These are phyloP conservation scores for Berghia stephanieae DNA, from an alignment of 1,140 invertebrate genomes.

Conservation along the genomic window DNA sequence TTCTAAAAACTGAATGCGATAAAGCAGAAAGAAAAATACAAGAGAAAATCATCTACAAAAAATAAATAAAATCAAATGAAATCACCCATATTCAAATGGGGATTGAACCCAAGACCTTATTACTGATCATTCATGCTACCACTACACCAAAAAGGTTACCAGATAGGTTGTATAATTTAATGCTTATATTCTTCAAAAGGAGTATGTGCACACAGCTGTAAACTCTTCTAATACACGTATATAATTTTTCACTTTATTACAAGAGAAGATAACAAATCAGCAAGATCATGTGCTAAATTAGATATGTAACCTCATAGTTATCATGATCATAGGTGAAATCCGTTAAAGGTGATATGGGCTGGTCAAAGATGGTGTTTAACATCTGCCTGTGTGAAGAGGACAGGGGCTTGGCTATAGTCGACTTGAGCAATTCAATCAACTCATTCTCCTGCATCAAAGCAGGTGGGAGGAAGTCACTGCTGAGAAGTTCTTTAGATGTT, in stretches of 20 bases:
- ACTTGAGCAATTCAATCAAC: slow-evolving; percentile 79
- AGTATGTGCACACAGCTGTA: too few relatives aligned
- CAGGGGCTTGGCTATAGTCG: slow-evolving; percentile 81
- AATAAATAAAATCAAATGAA: too few relatives aligned
- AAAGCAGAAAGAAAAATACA: too few relatives aligned
- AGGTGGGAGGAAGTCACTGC: slow-evolving; percentile 82
- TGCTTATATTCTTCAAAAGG: too few relatives aligned
- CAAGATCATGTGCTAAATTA: not conserved
- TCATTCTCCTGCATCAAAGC: slow-evolving; percentile 81
- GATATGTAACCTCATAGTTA: slow-evolving; percentile 63
- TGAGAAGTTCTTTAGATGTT: slow-evolving; percentile 82
- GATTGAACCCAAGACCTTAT: too few relatives aligned
- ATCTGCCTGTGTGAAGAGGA: slow-evolving; percentile 84
- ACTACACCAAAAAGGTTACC: too few relatives aligned
- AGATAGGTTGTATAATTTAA: too few relatives aligned
- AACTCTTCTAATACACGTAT: too few relatives aligned
- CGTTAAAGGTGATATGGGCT: slow-evolving; percentile 73
- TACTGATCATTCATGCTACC: too few relatives aligned
- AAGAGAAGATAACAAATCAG: not conserved
- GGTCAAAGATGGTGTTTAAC: slow-evolving; percentile 74
- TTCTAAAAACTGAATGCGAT: too few relatives aligned
- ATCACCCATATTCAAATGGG: too few relatives aligned
- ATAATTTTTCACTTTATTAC: not conserved
- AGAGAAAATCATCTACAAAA: too few relatives aligned
- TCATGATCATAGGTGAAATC: slow-evolving; percentile 82